Conservation (phyloP, 2,113 vertebrate species). For the Mionectes macconnelli region DNA sequence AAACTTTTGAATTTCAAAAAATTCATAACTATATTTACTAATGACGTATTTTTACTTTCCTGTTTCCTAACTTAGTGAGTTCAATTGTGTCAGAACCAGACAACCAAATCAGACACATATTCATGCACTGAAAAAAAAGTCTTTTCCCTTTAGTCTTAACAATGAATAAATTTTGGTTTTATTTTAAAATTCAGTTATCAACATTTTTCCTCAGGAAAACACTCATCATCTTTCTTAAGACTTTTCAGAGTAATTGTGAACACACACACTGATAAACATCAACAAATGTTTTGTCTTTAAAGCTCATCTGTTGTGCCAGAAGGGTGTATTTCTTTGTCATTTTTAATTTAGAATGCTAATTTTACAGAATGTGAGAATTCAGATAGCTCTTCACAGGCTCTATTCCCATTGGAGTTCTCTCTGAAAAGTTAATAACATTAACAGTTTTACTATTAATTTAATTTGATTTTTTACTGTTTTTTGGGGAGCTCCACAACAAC, state of each 20-base stretch:
- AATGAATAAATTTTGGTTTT: neutral
- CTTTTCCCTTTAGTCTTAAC: neutral
- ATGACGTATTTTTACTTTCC: neutral
- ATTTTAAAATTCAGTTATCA: neutral
- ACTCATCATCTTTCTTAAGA: neutral
- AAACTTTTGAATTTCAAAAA: neutral
- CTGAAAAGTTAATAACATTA: neutral
- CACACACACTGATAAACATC: neutral
- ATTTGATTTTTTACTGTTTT: neutral
- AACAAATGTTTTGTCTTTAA: neutral
- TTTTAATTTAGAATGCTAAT: constrained; percentile 25
- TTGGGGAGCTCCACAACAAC: neutral
- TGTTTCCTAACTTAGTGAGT: neutral
- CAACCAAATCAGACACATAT: neutral
- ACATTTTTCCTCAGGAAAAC: neutral
- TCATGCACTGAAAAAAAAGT: neutral
- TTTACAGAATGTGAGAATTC: constrained; percentile 4
- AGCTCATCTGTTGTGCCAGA: constrained; percentile 9
- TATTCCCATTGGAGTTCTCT: neutral
- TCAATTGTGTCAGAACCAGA: neutral
- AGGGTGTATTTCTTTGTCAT: neutral
- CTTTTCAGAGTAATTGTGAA: neutral
- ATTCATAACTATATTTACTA: constrained; percentile 10
- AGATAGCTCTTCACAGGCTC: neutral
- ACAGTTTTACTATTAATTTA: neutral